Base-by-base conservation (phyloP, 2,113 vertebrate species). In the Cisticola juncidis region DNA sequence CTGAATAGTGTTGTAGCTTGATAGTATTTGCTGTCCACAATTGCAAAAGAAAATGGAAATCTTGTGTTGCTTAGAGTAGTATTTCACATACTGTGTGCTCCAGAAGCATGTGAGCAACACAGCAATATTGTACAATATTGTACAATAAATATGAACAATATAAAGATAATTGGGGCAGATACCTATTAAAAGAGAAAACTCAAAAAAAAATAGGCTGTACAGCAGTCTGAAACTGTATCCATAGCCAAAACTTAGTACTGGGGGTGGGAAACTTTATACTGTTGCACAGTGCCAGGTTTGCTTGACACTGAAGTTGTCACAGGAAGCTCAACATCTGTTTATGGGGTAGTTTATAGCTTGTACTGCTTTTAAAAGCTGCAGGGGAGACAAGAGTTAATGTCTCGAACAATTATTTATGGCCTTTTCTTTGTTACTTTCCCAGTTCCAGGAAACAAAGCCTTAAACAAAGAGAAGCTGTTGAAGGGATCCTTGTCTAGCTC, bases 331-430 rank as follows among this genome's bases (percentile, higher is more conserved):
- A 29, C 45, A 22, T 80, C 29, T 4, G 5, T 93, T 93, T 96
- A 57, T 91, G 57, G 72, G 38, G 64, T 48, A 60, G 51, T 94
- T 93, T 83, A 93, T 74, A 78, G 76, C 66, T 94, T 90, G 60
- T 48, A 44, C 48, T 68, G 44, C 71, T 92, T 94, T 96, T 94
- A 78, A 90, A 91, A 90, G 65, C 92, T 86, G 76, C 78, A 31
- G 68, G 70, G 61, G 69, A 94, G 65, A 93, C 78, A 96, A 81
- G 88, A 90, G 94, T 96, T 96, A 92, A 96, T 70, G 64, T 81
- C 64, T 65, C 56, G 60, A 90, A 36, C 56, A 64, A 71, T 91
- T 95, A 88, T 82, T 95, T 94, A 64, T 57, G 60, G 61, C 45
- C 51, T 93, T 91, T 90, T 92, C 70, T 82, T 77, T 83, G 29